Evolutionary conservation across 2,888 invertebrate species (phyloP), one percentile per base, ranked within the genome.

Genomic region (Salticus scenicus): DNA sequence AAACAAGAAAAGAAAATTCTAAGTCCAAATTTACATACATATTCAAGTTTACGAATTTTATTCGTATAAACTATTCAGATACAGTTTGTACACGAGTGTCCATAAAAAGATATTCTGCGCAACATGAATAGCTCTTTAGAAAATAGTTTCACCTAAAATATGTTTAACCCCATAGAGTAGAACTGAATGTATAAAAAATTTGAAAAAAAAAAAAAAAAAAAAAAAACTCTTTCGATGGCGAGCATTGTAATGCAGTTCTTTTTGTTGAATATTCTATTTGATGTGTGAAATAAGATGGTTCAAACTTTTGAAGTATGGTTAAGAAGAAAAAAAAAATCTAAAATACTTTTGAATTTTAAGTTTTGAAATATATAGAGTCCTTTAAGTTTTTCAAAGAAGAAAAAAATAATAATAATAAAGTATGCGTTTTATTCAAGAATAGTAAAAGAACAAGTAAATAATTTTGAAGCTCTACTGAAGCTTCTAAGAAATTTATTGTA

Each of bases 251-350:
- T 24, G 20, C 24, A 12, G 2, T n/a, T n/a, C n/a, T 57, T 7
- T 57, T 57, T 57, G 24, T 57, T 12, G 24, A 57, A 57, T 57
- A 57, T 47, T 47, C 47, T 47, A 47, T 57, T 57, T 57, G 57
- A 24, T 17, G 5, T 17, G 24, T 24, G 37, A 37, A 37, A 57
- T 20, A 57, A 24, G 57, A 57, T 17, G 24, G 7, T 17, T 24
- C 57, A 24, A 57, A 57, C 20, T 20, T 24, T 57, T 57, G 57
- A n/a, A 57, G 24, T 57, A 24, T 4, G 5, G 57, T 8, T 24
- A 17, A 24, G 57, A 8, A 4, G 24, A 57, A 57, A 17, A 57
- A 57, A n/a, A n/a, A n/a, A n/a, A n/a, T n/a, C 12, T 57, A 1
- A 24, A 24, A 57, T n/a, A 24, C 4, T 24, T 5, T 57, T 57